Base-by-base conservation (phyloP, 53 echinoderm and acorn worm genomes). In the Holothuria scabra region DNA sequence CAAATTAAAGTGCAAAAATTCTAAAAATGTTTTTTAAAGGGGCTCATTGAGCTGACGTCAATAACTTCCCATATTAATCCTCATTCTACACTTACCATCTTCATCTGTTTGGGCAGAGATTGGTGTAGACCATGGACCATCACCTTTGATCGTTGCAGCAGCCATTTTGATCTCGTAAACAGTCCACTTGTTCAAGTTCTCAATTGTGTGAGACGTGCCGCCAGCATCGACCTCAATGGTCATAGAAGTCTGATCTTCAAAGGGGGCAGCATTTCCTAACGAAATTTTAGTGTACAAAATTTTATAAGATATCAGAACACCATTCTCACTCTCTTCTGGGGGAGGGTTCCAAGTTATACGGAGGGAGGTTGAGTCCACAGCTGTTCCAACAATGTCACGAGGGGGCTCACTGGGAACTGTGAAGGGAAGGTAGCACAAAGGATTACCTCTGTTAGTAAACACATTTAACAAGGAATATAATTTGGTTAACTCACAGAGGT, bases 281-380 rank as follows among this genome's bases (percentile, higher is more conserved):
- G 90, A 79, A 63, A 91, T 84, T 70, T 89, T 89, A 26, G 74
- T 63, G 86, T 99, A 99, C 81, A 71, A 66, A 83, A 99, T 74
- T 89, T 94, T 94, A 84, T 99, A 99, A 65, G 88, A 86, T 30
- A 94, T 99, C 69, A 99, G 89, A 29, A 89, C 88, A 4, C 99
- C 99, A 78, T 99, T 99, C 83, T 93, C 93, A 81, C 72, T 86
- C 38, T 86, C 89, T n/a, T 79, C 82, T 16, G 88, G 87, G 32
- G 99, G 99, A 63, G 94, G 91, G 48, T 75, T 75, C 99, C 99
- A 99, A 30, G 86, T 87, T 32, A 99, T 81, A 48, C 76, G 85
- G 65, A 99, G 90, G 81, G 92, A 91, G 84, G 91, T 92, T 35
- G 99, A 92, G 85, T 92, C 92, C 58, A 89, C 89, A 18, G 86